Evolutionary conservation across 2,888 invertebrate species (phyloP), one percentile per base, ranked within the genome.

Genomic region (Eulithis testata): DNA sequence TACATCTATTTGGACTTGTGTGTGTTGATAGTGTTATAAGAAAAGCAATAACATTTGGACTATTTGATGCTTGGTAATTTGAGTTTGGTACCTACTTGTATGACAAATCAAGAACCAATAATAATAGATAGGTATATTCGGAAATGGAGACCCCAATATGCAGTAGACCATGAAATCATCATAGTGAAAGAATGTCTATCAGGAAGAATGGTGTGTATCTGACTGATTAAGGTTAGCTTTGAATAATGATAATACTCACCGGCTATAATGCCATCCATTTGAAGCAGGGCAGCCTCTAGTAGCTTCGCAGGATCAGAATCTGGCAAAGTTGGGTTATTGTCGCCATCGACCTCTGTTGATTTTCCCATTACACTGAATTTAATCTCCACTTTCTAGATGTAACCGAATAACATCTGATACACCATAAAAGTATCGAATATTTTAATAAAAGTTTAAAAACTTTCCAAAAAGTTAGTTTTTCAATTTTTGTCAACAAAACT

Each of bases 261-360:
- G 84, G 96, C 96, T 88, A 97, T 96, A 80, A 97, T 97, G 61
- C 97, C 97, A 89, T 98, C 98, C 96, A 98, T 97, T 90, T 97
- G 97, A 82, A 97, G 94, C 65, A 98, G 93, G 50, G 97, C 97
- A 72, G 97, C 97, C 84, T 97, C 97, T 82, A 98, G 92, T 90
- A 97, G 94, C 89, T 96, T 96, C 79, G 97, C 96, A 68, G 97
- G 97, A 88, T 97, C 97, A 62, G 97, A 97, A 86, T 97, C 97
- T 57, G 94, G 89, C 73, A 85, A 86, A 76, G 92, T 89, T 79
- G 90, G 91, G 78, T 91, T 91, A 81, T 91, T 91, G 76, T 92
- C 93, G 79, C 88, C 91, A 90, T 92, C 92, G 81, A 92, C 85
- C 73, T 90, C 88, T 65, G 88, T 89, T 69, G 88, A 77, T 82